These are phyloP conservation scores for Ophion costatus DNA, from an alignment of 2,888 invertebrate species.

Conservation along the genomic window DNA sequence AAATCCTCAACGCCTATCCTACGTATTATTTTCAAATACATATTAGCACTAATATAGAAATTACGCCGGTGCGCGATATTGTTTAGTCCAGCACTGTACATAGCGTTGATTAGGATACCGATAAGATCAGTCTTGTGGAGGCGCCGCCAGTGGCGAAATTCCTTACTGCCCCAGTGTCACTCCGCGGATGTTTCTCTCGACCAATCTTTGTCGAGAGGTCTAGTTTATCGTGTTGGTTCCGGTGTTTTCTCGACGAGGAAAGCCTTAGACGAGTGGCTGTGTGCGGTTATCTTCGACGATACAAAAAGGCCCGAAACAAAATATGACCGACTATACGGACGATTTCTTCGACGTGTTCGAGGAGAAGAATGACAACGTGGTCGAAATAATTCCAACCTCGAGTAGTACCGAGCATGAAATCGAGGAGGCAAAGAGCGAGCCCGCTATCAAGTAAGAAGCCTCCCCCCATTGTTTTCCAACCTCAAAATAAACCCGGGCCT, in stretches of 20 bases:
- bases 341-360: conserved; percentile 83
- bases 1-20: no score
- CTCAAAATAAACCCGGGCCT: conserved; percentile 18
- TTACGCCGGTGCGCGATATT: no score
- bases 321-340: conserved; percentile 80
- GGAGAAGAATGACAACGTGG: conserved; percentile 76
- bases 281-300: not conserved
- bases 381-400: conserved; percentile 68
- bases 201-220: not conserved
- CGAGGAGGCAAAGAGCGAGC: conserved; percentile 17
- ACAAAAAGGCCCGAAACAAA: not conserved
- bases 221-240: not conserved
- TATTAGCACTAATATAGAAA: no score
- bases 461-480: conserved; percentile 31
- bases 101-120: not conserved
- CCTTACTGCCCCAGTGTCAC: not conserved
- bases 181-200: not conserved
- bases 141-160: not conserved
- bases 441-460: conserved; percentile 33
- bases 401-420: conserved; percentile 53
- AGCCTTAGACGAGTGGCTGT: not conserved
- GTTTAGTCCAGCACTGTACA: no score
- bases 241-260: not conserved
- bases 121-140: not conserved
- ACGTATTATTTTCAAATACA: no score